Evolutionary conservation across 2,113 vertebrate genomes (phyloP).

Genomic region (Datnioides undecimradiatus): DNA sequence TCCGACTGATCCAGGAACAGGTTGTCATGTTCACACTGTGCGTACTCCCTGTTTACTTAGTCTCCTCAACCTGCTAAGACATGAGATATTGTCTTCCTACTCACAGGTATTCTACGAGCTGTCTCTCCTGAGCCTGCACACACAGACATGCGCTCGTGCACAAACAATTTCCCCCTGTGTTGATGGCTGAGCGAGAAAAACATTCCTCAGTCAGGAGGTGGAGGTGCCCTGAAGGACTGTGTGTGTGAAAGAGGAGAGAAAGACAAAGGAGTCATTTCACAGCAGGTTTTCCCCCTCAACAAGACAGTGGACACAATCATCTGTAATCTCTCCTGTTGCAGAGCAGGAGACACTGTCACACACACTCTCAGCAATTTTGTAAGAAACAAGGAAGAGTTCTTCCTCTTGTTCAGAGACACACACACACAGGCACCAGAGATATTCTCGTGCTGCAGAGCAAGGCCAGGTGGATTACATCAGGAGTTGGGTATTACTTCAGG

Average conservation of each 20-base stretch:
- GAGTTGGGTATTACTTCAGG: constrained; percentile 67
- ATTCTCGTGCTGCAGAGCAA: constrained; percentile 28
- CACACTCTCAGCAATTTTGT: not conserved
- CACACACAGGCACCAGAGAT: constrained; percentile 7
- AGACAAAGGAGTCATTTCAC: constrained; percentile 60
- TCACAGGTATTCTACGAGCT: constrained; percentile 59
- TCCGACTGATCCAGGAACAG: constrained; percentile 50
- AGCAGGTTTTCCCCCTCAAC: constrained; percentile 13
- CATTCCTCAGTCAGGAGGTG: constrained; percentile 77
- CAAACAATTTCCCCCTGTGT: constrained; percentile 71
- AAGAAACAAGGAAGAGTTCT: constrained; percentile 16
- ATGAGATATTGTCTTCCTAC: constrained; percentile 66
- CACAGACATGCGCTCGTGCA: constrained; percentile 36
- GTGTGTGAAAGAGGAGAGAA: constrained; percentile 17
- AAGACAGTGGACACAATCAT: constrained; percentile 54
- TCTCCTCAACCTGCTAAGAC: constrained; percentile 75
- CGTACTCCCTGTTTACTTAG: constrained; percentile 72
- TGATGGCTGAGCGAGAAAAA: constrained; percentile 76
- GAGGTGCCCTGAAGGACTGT: constrained; percentile 71
- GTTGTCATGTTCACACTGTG: constrained; percentile 60
- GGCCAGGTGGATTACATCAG: constrained; percentile 73
- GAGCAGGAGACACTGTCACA: constrained; percentile 9
- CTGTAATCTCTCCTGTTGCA: constrained; percentile 46
- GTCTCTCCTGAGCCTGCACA: constrained; percentile 51
- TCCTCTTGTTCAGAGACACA: not conserved